Evolutionary conservation across 2,797 vertebrate genomes (phyloP).

Genomic region (Chrysocyon brachyurus): DNA sequence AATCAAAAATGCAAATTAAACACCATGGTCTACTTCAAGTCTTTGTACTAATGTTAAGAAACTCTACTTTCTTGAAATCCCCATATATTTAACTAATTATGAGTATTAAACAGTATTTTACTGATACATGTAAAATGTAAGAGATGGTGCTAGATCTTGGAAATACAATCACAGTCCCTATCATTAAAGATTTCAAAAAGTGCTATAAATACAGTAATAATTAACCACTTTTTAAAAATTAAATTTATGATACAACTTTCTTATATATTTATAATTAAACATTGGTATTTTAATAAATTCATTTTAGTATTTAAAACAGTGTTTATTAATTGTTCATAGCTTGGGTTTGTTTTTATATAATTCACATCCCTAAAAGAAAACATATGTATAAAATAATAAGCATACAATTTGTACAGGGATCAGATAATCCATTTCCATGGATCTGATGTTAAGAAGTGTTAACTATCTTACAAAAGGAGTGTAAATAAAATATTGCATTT

Average conservation of each 20-base stretch:
- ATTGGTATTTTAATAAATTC: neutral
- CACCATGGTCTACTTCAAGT: neutral
- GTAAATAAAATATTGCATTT: neutral
- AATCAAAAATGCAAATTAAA: neutral
- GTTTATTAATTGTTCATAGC: neutral
- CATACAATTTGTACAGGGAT: neutral
- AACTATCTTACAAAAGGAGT: neutral
- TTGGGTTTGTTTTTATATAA: neutral
- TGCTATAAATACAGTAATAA: neutral
- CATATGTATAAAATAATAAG: neutral
- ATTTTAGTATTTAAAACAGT: neutral
- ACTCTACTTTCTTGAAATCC: neutral
- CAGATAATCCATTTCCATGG: neutral
- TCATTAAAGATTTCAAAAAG: neutral
- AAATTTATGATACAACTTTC: neutral
- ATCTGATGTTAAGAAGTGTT: neutral
- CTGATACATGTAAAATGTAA: neutral
- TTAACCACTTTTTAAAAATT: neutral
- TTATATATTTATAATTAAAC: neutral
- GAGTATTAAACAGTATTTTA: neutral
- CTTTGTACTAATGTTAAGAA: neutral
- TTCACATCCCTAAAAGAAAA: neutral
- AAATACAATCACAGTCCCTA: neutral
- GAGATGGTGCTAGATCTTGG: neutral
- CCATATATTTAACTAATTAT: neutral